Conservation (phyloP, 2,888 invertebrate species). For the Cistogaster globosa region DNA sequence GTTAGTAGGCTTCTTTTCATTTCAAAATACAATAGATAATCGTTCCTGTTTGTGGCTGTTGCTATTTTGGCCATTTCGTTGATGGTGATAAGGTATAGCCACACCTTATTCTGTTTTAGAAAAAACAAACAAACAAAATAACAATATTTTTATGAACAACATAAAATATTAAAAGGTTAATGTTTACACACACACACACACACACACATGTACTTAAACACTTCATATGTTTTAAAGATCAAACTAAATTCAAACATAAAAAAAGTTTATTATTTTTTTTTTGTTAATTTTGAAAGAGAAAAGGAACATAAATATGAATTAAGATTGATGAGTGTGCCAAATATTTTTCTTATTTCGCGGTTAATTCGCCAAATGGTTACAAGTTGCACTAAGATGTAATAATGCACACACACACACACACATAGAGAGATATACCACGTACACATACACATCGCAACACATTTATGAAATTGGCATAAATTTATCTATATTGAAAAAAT, state of each 20-base stretch:
- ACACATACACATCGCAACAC: no score
- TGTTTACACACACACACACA: not conserved
- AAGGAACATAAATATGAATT: slow-evolving; percentile 42
- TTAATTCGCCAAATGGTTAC: slow-evolving; percentile 59
- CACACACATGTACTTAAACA: not conserved
- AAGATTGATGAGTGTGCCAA: slow-evolving; percentile 71
- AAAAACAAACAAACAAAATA: slow-evolving; percentile 5
- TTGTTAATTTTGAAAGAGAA: slow-evolving; percentile 23
- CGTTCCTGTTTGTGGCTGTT: slow-evolving; percentile 2
- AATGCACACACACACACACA: not conserved
- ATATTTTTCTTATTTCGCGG: slow-evolving; percentile 64
- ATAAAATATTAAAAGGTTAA: slow-evolving; percentile 40
- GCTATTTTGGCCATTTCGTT: slow-evolving; percentile 8
- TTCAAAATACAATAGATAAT: slow-evolving; percentile 48
- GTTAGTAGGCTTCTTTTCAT: slow-evolving; percentile 65
- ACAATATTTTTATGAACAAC: slow-evolving; percentile 38
- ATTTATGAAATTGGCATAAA: no score
- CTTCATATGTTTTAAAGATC: slow-evolving; percentile 23
- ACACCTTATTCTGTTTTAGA: slow-evolving; percentile 41
- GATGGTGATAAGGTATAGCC: slow-evolving; percentile 65
- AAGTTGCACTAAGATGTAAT: not conserved
- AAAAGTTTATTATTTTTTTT: slow-evolving; percentile 17
- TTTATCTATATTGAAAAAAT: no score
- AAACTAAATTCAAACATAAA: slow-evolving; percentile 52
- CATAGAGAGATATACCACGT: no score